Percentiles rank a stretch among this genome's conserved stretches.
Conservation (phyloP, 2,113 vertebrate genomes). For the Microtus montanus region DNA sequence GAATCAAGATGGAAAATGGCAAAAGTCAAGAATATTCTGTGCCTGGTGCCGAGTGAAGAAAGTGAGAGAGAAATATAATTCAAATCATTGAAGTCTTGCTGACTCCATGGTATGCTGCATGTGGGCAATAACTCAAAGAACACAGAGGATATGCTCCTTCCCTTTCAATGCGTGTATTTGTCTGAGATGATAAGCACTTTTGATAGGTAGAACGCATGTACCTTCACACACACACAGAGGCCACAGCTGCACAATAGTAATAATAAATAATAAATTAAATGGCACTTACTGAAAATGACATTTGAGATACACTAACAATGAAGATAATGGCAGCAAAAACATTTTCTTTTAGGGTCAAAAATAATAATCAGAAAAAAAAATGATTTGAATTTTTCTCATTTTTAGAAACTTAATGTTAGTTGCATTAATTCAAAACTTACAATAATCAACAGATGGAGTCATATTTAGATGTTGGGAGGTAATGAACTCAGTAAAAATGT, state of each 20-base stretch:
- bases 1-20: neutral
- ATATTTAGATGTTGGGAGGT: neutral
- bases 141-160: neutral
- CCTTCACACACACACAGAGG: neutral
- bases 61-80: constrained; percentile 37
- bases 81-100: neutral
- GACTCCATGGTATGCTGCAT: neutral
- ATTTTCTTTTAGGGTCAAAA: neutral
- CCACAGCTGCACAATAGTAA: neutral
- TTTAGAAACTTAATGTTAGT: neutral
- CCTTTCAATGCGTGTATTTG: neutral
- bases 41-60: neutral
- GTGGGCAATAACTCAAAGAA: neutral
- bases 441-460: neutral
- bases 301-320: neutral
- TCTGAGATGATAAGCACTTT: neutral
- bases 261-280: neutral
- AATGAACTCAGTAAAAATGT: neutral
- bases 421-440: neutral
- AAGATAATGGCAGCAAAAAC: neutral
- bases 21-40: neutral
- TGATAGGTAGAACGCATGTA: neutral
- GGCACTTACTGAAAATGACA: neutral
- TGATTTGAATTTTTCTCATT: neutral
- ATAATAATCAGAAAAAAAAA: neutral